Evolutionary conservation across 2,888 invertebrate species (phyloP).

Genomic region (Ophion costatus): DNA sequence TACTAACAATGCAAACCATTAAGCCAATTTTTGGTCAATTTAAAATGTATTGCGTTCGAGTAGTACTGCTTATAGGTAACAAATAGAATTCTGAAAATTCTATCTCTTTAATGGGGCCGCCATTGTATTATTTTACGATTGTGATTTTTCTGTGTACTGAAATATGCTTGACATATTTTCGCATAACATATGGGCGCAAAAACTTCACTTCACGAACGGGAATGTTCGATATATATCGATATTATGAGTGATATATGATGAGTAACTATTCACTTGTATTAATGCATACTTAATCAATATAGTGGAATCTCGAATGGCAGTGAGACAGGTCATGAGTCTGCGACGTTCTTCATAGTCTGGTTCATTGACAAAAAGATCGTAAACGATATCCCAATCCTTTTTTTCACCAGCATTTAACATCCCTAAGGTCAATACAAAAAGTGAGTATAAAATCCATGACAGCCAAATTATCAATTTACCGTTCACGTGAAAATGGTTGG

Average conservation of each 20-base stretch:
- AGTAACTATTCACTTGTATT: background rate
- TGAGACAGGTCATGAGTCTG: constrained; percentile 46
- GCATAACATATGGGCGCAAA: background rate
- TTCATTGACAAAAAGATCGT: constrained; percentile 36
- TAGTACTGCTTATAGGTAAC: too few species aligned
- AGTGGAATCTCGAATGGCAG: constrained; percentile 40
- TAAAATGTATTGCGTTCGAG: too few species aligned
- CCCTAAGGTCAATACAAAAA: constrained; percentile 5
- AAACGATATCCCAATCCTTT: constrained; percentile 34
- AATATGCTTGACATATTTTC: too few species aligned
- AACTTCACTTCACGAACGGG: background rate
- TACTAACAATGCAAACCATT: too few species aligned
- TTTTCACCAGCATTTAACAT: constrained; percentile 40
- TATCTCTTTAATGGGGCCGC: too few species aligned
- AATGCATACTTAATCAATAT: constrained; percentile 63
- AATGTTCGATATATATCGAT: background rate
- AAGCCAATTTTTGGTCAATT: too few species aligned
- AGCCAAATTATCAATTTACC: background rate
- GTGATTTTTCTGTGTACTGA: too few species aligned
- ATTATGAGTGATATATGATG: too few species aligned
- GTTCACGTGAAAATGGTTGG: background rate
- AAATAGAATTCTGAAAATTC: too few species aligned
- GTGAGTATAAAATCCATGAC: background rate
- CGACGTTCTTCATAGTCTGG: constrained; percentile 38
- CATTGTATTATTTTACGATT: too few species aligned